Conservation (phyloP, 2,888 invertebrate species). For the Koerneria pararmatus region DNA sequence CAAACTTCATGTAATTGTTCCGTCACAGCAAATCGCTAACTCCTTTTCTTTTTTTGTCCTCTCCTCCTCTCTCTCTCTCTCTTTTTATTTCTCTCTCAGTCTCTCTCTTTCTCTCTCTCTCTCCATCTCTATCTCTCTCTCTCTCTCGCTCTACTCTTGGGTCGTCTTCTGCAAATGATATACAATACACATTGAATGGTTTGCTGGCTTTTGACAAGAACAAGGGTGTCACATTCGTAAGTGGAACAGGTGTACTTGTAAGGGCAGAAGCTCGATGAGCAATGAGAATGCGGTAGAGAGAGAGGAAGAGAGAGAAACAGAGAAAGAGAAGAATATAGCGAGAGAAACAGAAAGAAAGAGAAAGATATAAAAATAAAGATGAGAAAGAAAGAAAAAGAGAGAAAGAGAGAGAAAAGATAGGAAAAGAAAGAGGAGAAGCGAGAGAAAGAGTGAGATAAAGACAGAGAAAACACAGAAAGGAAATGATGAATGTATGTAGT, state of each 20-base stretch:
- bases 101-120: too few relatives aligned
- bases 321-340: too few relatives aligned
- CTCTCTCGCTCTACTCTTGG: background rate
- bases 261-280: too few relatives aligned
- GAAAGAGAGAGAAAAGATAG: constrained; percentile 2
- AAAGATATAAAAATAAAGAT: background rate
- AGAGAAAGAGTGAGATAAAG: too few relatives aligned
- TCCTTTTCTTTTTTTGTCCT: too few relatives aligned
- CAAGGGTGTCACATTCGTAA: too few relatives aligned
- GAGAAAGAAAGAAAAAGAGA: background rate
- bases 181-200: background rate
- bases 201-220: too few relatives aligned
- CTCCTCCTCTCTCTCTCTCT: too few relatives aligned
- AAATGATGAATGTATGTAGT: background rate
- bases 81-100: too few relatives aligned
- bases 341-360: constrained; percentile 4
- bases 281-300: background rate
- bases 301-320: background rate
- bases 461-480: background rate
- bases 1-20: too few relatives aligned
- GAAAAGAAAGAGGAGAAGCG: background rate
- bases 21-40: too few relatives aligned
- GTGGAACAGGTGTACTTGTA: too few relatives aligned
- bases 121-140: background rate
- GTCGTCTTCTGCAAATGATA: background rate